Percentiles rank a stretch among this genome's conserved stretches.
Conservation (phyloP, 1,140 invertebrate genomes). For the Mercenaria mercenaria region DNA sequence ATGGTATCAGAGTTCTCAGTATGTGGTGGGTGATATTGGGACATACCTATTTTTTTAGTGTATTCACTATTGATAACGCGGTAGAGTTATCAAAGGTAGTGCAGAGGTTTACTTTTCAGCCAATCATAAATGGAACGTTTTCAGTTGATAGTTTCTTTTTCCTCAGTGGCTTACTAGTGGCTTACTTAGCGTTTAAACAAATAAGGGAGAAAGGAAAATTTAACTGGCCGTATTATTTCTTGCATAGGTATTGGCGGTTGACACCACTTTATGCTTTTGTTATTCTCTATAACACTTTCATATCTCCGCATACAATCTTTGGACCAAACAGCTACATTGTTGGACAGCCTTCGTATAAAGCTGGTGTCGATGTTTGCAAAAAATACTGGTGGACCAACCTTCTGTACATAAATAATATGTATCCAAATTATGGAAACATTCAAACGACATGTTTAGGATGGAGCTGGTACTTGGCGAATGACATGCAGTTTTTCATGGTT, state of each 20-base stretch:
- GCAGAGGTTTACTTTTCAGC: conserved; percentile 72
- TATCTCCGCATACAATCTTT: conserved; percentile 89
- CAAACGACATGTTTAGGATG: conserved; percentile 39
- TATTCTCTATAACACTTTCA: conserved; percentile 91
- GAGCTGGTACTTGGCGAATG: conserved; percentile 64
- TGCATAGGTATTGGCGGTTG: conserved; percentile 86
- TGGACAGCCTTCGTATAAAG: background rate
- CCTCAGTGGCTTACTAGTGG: conserved; percentile 88
- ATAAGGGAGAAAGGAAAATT: conserved; percentile 84
- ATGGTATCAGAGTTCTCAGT: conserved; percentile 89
- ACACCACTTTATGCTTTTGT: conserved; percentile 94
- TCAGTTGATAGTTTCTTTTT: conserved; percentile 81
- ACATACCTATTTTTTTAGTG: conserved; percentile 89
- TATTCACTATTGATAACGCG: conserved; percentile 54
- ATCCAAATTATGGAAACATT: conserved; percentile 83
- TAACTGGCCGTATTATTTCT: conserved; percentile 80
- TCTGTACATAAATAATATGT: conserved; percentile 94
- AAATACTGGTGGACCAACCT: conserved; percentile 94
- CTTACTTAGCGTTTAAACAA: conserved; percentile 87
- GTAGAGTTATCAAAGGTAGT: conserved; percentile 33
- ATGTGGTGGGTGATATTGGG: conserved; percentile 97
- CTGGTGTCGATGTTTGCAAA: conserved; percentile 86
- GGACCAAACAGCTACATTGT: conserved; percentile 85
- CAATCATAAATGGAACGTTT: conserved; percentile 75
- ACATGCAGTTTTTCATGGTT: conserved; percentile 53